These are phyloP conservation scores for Varecia variegata DNA, from an alignment of 2,797 vertebrate species.

Conservation along the genomic window DNA sequence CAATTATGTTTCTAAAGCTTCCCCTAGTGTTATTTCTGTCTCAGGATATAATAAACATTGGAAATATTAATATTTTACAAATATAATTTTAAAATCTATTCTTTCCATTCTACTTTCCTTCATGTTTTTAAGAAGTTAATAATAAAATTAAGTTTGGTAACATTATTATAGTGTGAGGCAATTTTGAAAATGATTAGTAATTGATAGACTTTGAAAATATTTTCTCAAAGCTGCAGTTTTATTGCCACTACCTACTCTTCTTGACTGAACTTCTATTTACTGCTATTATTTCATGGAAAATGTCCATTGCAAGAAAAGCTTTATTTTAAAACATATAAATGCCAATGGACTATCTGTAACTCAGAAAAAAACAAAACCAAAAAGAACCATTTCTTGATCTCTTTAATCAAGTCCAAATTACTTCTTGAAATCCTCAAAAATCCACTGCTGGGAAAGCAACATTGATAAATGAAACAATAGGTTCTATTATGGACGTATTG, in stretches of 20 bases:
- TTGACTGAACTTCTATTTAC: background rate
- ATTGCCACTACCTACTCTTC: background rate
- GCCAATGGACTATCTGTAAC: background rate
- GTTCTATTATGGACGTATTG: background rate
- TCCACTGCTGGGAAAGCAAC: background rate
- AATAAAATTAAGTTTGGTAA: background rate
- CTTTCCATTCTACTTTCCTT: background rate
- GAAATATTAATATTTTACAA: background rate
- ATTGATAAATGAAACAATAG: constrained; percentile 17
- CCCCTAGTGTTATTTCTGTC: background rate
- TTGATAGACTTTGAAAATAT: background rate
- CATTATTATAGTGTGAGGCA: background rate
- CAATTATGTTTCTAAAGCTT: background rate
- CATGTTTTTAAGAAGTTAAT: background rate
- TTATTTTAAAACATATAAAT: background rate
- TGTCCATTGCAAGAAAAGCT: background rate
- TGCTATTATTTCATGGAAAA: constrained; percentile 8
- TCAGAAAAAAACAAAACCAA: background rate
- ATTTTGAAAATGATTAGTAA: constrained; percentile 28
- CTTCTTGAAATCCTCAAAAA: background rate
- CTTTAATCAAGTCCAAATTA: constrained; percentile 33
- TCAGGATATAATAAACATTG: background rate
- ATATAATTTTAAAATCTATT: background rate
- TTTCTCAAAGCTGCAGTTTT: background rate
- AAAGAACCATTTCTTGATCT: background rate